Evolutionary conservation across 2,888 invertebrate genomes (phyloP).

Genomic region (Latrodectus hesperus): DNA sequence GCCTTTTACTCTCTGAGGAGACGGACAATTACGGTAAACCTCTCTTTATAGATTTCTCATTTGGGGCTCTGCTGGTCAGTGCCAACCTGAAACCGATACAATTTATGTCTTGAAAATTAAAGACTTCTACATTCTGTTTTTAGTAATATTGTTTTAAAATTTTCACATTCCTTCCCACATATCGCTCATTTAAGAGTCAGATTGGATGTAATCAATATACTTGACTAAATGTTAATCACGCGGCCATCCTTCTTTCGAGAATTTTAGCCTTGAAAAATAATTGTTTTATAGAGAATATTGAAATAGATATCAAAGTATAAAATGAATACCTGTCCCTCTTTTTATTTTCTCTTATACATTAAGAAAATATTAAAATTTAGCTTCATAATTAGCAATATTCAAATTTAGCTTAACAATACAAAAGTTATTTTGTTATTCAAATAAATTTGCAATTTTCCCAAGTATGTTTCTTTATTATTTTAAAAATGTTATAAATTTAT

Average conservation of each 20-base stretch:
- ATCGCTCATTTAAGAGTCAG: constrained; percentile 62
- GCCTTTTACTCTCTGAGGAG: constrained; percentile 69
- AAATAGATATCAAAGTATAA: constrained; percentile 65
- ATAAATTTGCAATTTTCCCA: too few relatives aligned
- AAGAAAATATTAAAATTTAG: too few relatives aligned
- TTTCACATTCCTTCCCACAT: constrained; percentile 19
- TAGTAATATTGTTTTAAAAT: constrained; percentile 43
- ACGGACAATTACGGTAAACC: constrained; percentile 69
- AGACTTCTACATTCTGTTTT: constrained; percentile 46
- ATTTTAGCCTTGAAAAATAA: constrained; percentile 48
- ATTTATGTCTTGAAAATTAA: constrained; percentile 69
- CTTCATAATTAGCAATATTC: too few relatives aligned
- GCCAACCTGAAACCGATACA: constrained; percentile 66
- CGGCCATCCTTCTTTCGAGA: constrained; percentile 35
- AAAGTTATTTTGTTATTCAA: too few relatives aligned
- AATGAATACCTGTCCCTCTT: constrained; percentile 46
- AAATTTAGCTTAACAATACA: too few relatives aligned
- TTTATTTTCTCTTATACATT: too few relatives aligned
- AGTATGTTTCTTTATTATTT: too few relatives aligned
- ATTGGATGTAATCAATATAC: constrained; percentile 64
- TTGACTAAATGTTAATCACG: constrained; percentile 64
- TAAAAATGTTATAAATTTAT: too few relatives aligned
- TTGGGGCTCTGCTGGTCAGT: constrained; percentile 67
- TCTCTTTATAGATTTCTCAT: constrained; percentile 69
- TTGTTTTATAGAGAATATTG: constrained; percentile 65